Conservation (phyloP, 2,113 vertebrate species). For the Spheniscus mendiculus region DNA sequence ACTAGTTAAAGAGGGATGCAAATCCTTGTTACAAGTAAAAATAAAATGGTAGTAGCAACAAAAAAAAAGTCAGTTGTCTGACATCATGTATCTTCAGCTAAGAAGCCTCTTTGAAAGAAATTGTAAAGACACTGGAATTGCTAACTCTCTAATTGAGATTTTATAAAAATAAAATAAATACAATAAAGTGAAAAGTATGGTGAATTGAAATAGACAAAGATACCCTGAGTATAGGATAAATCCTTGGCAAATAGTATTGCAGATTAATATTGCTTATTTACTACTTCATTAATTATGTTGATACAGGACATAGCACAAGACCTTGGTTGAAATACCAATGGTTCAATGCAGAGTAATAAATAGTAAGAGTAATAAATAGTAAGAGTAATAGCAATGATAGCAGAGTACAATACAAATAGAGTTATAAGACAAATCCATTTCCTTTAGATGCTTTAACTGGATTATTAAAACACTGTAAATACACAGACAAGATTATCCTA, state of each 20-base stretch:
- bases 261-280: background rate
- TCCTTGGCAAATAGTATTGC: background rate
- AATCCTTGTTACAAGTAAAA: background rate
- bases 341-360: background rate
- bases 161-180: background rate
- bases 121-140: background rate
- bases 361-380: background rate
- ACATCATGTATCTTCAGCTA: background rate
- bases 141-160: background rate
- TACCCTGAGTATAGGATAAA: background rate
- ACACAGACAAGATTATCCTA: background rate
- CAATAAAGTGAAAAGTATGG: background rate
- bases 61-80: background rate
- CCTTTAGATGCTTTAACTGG: background rate
- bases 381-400: background rate
- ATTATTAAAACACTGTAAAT: background rate
- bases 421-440: background rate
- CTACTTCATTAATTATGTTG: background rate
- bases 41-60: background rate
- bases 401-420: background rate
- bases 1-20: background rate
- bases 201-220: background rate
- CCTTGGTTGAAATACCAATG: background rate
- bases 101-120: background rate
- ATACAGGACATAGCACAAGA: background rate